Evolutionary conservation across 2,113 vertebrate genomes (phyloP), one percentile per base, ranked within the genome.

Genomic region (Emydura subglobosa): DNA sequence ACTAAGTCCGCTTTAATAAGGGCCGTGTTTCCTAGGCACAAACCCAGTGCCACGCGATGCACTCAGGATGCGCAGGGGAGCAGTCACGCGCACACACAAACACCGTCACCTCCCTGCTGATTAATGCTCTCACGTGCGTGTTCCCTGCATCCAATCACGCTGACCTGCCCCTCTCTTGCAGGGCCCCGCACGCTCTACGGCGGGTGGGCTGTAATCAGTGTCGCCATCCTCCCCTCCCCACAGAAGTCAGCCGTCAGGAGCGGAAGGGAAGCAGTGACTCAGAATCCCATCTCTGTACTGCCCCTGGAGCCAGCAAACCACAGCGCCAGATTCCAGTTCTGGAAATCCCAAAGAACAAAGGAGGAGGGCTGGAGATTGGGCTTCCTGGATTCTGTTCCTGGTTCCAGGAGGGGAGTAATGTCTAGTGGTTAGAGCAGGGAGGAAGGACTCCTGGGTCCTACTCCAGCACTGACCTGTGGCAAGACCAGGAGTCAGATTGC

Each of bases 1-100:
- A 25, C 22, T 5, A 8, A 4, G 50, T 57, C 34, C 4, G 13
- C 27, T 2, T 5, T 0, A 12, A 6, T 0, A 82, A 0, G 79
- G 14, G 31, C 54, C 39, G 39, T 44, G 51, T 44, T 14, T 55
- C 91, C 22, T 21, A 7, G 1, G 79, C 19, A 16, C 27, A 27
- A 76, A 2, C 83, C 55, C 83, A 76, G 72, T 5, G 3, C 22
- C 72, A 44, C 2, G 22, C 72, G 25, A 44, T 21, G 5, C 24
- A 44, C 5, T 13, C 22, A 19, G n/a, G 22, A 44, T 24, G 22
- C 39, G 10, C n/a, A 11, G 39, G 5, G 22, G 4, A 25, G 5
- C 72, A 25, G 9, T 3, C 24, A 2, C 4, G 7, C 7, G 2
- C 61, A 19, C 61, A 19, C 31, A 34, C 6, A 9, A 17, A 61